These are phyloP conservation scores for Apodemus agrarius DNA, from an alignment of 2,797 vertebrate species.

Conservation along the genomic window DNA sequence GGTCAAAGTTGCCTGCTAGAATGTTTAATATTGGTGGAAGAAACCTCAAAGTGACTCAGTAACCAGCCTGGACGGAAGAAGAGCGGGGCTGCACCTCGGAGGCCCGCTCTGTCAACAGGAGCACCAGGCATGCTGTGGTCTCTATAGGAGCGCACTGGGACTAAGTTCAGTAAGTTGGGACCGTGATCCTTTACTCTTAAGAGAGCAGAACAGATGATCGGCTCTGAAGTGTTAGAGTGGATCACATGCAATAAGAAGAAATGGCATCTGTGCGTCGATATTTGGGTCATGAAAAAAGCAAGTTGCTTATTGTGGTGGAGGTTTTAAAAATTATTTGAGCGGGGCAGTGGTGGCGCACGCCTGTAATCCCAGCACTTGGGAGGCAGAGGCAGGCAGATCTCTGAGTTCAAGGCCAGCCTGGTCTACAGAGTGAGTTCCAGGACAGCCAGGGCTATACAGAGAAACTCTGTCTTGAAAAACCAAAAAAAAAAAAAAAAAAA, in stretches of 20 bases:
- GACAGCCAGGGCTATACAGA: too few species aligned
- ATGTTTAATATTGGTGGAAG: background rate
- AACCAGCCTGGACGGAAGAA: background rate
- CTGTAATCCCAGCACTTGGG: too few species aligned
- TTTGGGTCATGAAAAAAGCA: constrained; percentile 28
- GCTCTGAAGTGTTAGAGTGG: background rate
- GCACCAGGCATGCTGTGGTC: background rate
- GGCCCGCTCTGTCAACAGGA: background rate
- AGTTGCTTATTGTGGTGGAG: constrained; percentile 1
- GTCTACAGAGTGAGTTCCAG: too few species aligned
- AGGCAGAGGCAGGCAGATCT: too few species aligned
- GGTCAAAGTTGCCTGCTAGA: constrained; percentile 4
- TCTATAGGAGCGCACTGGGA: background rate
- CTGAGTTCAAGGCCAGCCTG: too few species aligned
- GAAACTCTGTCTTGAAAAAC: too few species aligned
- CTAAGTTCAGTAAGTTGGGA: background rate
- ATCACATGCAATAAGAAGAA: background rate
- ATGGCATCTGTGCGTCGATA: background rate
- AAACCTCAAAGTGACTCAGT: background rate
- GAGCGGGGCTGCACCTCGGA: background rate
- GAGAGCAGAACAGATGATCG: background rate
- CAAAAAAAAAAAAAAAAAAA: too few species aligned
- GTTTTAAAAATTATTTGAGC: background rate
- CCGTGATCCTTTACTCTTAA: constrained; percentile 1
- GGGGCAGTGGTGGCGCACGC: too few species aligned